Conservation (phyloP, 2,113 vertebrate species). For the Corythornis madagascariensis region DNA sequence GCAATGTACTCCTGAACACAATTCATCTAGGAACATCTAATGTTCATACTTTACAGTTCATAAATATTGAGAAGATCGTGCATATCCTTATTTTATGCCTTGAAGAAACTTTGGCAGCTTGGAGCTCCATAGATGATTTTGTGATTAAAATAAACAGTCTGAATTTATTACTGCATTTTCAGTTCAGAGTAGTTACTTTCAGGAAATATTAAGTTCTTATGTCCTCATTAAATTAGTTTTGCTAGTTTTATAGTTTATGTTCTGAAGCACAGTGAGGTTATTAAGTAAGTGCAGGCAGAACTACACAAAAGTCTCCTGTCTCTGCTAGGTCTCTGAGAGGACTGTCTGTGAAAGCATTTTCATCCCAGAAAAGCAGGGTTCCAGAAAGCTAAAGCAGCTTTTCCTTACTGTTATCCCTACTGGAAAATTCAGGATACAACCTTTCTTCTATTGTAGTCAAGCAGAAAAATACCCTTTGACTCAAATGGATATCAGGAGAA, state of each 20-base stretch:
- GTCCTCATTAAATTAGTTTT: constrained; percentile 36
- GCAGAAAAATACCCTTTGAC: not conserved
- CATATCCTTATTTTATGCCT: constrained; percentile 4
- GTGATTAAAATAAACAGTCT: constrained; percentile 31
- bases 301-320: not conserved
- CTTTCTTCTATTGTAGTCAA: not conserved
- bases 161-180: not conserved
- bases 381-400: not conserved
- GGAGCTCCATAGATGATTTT: not conserved
- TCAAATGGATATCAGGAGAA: not conserved
- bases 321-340: not conserved
- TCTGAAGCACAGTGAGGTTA: constrained; percentile 7
- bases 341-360: not conserved
- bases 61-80: constrained; percentile 36
- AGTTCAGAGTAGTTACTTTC: not conserved
- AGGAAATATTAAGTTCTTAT: constrained; percentile 31
- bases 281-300: not conserved
- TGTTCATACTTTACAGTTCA: constrained; percentile 19
- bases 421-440: not conserved
- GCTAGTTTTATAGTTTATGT: not conserved
- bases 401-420: not conserved
- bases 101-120: constrained; percentile 12
- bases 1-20: not conserved
- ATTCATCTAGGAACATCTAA: not conserved
- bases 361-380: not conserved